Evolutionary conservation across 2,797 vertebrate genomes (phyloP).

Genomic region (Crocidura indochinensis): DNA sequence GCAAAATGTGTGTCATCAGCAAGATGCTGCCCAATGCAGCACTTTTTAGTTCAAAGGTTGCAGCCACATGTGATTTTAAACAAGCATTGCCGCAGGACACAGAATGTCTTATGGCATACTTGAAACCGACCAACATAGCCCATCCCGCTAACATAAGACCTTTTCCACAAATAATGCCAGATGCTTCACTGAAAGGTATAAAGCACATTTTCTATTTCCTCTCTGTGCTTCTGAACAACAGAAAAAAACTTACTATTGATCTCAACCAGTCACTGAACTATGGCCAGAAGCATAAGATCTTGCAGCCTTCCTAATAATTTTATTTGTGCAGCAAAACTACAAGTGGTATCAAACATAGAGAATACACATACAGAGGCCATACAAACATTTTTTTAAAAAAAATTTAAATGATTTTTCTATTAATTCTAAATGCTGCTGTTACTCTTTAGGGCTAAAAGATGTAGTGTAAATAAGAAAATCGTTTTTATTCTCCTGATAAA

Average conservation of each 20-base stretch:
- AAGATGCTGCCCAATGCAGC: background rate
- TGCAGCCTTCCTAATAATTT: slow-evolving; percentile 59
- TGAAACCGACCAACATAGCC: slow-evolving; percentile 11
- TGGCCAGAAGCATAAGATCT: slow-evolving; percentile 66
- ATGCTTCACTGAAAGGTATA: slow-evolving; percentile 13
- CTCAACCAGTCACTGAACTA: slow-evolving; percentile 36
- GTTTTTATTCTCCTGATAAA: slow-evolving; percentile 35
- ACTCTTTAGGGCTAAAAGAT: slow-evolving; percentile 39
- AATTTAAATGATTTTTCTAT: slow-evolving; percentile 21
- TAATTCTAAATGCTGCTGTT: slow-evolving; percentile 30
- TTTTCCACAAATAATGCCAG: slow-evolving; percentile 38
- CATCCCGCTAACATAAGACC: slow-evolving; percentile 1
- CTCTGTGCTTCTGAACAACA: background rate
- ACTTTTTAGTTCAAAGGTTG: slow-evolving; percentile 41
- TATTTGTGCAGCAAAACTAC: slow-evolving; percentile 61
- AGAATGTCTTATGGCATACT: background rate
- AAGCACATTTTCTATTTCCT: background rate
- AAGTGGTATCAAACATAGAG: slow-evolving; percentile 46
- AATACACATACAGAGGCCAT: background rate
- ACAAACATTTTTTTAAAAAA: background rate
- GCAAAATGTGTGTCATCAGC: slow-evolving; percentile 65
- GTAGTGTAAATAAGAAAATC: slow-evolving; percentile 55
- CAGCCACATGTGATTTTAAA: slow-evolving; percentile 64
- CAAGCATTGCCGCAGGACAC: slow-evolving; percentile 1
- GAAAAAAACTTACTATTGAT: background rate